These are phyloP conservation scores for Odontomyia ornata DNA, from an alignment of 2,888 invertebrate species.

Conservation along the genomic window DNA sequence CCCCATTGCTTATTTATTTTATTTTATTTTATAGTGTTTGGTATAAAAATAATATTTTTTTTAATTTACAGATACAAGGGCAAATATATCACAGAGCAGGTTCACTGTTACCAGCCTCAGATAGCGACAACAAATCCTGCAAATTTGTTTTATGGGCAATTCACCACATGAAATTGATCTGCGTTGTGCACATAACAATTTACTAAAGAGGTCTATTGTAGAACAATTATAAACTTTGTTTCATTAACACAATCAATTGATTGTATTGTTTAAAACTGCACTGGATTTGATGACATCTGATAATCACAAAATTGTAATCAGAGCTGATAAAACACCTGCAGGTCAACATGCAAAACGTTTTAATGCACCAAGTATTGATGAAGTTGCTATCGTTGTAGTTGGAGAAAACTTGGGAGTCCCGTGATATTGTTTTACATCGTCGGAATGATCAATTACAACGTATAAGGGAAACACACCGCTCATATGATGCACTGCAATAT, in stretches of 20 bases:
- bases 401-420: slow-evolving; percentile 55
- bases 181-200: slow-evolving; percentile 48
- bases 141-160: slow-evolving; percentile 18
- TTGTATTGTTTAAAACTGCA: slow-evolving; percentile 55
- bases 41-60: not conserved
- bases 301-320: too few species aligned
- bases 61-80: slow-evolving; percentile 6
- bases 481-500: slow-evolving; percentile 59
- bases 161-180: slow-evolving; percentile 49
- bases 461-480: slow-evolving; percentile 52
- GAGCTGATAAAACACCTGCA: slow-evolving; percentile 57
- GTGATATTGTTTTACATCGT: slow-evolving; percentile 56
- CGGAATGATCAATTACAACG: slow-evolving; percentile 39
- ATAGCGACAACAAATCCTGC: slow-evolving; percentile 3
- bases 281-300: slow-evolving; percentile 55
- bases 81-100: too few species aligned
- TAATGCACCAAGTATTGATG: slow-evolving; percentile 59
- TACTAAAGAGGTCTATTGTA: slow-evolving; percentile 44
- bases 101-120: slow-evolving; percentile 46
- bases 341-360: slow-evolving; percentile 56
- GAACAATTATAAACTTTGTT: slow-evolving; percentile 33
- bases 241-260: slow-evolving; percentile 54
- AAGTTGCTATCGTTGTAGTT: slow-evolving; percentile 59
- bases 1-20: too few species aligned
- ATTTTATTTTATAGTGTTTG: not conserved